Base-by-base conservation (phyloP, 2,888 invertebrate genomes). In the Tachina fera region DNA sequence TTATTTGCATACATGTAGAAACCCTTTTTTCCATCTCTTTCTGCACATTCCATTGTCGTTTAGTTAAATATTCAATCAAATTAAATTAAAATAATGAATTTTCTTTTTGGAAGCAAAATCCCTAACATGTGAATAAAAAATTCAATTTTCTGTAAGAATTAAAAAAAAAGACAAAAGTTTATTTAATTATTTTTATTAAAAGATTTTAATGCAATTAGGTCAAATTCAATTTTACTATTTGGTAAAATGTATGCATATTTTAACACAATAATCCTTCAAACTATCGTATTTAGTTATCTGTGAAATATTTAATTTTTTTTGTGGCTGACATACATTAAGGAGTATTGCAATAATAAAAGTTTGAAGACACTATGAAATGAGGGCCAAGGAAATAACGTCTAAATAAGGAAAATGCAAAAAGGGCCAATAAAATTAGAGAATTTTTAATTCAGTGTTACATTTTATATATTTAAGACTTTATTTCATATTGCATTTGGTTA, bases 191-290 rank as follows among this genome's bases (percentile, higher is more conserved):
- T 31, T 39, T 68, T 43, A n/a, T 19, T 19, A 67, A 67, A 67
- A 60, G 47, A 77, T 60, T 77, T 67, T 77, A 31, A 49, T 77
- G 49, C 58, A 77, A 49, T 68, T 68, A 41, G 77, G 68, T 77
- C 58, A 68, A 77, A 45, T 60, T 65, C 11, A 31, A 4, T 16
- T 41, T 1, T 11, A 22, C 14, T 51, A n/a, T 71, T 70, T 71
- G 8, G 13, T 19, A n/a, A 71, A 41, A 16, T 45, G n/a, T 41
- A 43, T 31, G 31, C 19, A 53, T 22, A 8, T 39, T 49, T 67
- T 31, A 31, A 49, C 9, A n/a, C 6, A 49, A 47, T 9, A 67
- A 49, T 14, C 9, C 4, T 1, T 31, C 1, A 49, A 10, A 47
- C 3, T 11, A 9, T 31, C 31, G 3, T 14, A 58, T 11, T 60